Conservation (phyloP, 2,113 vertebrate species). For the Hippocampus mohnikei region DNA sequence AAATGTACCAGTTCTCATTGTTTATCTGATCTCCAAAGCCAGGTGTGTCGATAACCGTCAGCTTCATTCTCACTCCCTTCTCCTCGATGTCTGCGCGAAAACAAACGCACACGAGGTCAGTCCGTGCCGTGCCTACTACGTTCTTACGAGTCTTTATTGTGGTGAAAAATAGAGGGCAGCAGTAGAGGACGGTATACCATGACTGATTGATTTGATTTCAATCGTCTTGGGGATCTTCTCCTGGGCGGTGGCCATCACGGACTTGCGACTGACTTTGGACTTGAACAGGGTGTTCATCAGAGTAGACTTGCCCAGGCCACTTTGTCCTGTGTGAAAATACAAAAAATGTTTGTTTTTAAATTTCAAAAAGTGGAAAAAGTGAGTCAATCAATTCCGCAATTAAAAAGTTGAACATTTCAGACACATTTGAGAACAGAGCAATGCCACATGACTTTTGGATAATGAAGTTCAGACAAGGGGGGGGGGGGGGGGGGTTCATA, state of each 20-base stretch:
- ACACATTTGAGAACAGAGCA: not conserved
- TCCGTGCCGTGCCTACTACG: not conserved
- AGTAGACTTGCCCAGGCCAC: conserved; percentile 94
- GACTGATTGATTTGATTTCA: conserved; percentile 96
- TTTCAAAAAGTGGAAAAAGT: not conserved
- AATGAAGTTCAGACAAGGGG: not conserved
- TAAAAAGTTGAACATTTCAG: not conserved
- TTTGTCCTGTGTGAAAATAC: conserved; percentile 79
- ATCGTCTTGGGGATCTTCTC: conserved; percentile 96
- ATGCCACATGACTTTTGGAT: not conserved
- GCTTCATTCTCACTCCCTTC: conserved; percentile 96
- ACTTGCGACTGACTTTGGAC: conserved; percentile 96
- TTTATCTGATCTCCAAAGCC: conserved; percentile 98
- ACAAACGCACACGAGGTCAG: conserved; percentile 15
- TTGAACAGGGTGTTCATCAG: conserved; percentile 99
- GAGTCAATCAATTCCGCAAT: not conserved
- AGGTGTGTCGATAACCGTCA: conserved; percentile 95
- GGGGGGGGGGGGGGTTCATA: not conserved
- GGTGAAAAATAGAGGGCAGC: not conserved
- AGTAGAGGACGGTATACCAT: conserved; percentile 68
- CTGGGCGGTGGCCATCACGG: conserved; percentile 81
- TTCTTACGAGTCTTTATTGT: not conserved
- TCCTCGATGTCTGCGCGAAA: conserved; percentile 87
- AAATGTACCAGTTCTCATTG: conserved; percentile 92
- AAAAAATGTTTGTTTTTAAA: not conserved